A percentile compares a stretch with the other conserved stretches of the same genome.
These are phyloP conservation scores for Myopa tessellatipennis DNA, from an alignment of 2,888 invertebrate genomes.

Conservation along the genomic window DNA sequence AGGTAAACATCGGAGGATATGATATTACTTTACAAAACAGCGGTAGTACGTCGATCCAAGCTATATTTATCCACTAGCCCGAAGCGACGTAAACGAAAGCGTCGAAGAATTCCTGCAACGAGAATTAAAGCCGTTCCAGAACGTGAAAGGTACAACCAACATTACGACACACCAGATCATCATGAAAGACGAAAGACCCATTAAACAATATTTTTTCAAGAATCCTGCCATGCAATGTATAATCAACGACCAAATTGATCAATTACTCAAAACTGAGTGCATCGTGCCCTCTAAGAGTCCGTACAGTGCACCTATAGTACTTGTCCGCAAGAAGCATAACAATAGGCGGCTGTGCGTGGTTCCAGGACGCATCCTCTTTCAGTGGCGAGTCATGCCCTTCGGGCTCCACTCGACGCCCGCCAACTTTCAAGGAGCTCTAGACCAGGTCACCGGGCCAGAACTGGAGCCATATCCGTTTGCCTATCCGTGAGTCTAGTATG, in stretches of 20 bases:
- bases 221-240: slow-evolving; percentile 38
- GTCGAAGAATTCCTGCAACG: slow-evolving; percentile 15
- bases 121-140: slow-evolving; percentile 23
- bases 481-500: too few relatives aligned
- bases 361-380: too few relatives aligned
- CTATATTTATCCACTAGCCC: background rate
- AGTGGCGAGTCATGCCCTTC: too few relatives aligned
- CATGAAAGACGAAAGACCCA: slow-evolving; percentile 24
- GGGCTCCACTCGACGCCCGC: too few relatives aligned
- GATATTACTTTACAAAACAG: background rate
- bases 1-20: background rate
- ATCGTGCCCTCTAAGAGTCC: slow-evolving; percentile 27
- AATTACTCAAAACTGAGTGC: slow-evolving; percentile 1
- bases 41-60: background rate
- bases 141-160: background rate
- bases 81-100: background rate
- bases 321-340: slow-evolving; percentile 26
- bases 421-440: too few relatives aligned
- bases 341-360: slow-evolving; percentile 34
- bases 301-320: slow-evolving; percentile 25
- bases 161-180: slow-evolving; percentile 14
- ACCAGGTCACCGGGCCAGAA: too few relatives aligned
- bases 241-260: slow-evolving; percentile 26
- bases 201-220: slow-evolving; percentile 25
- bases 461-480: too few relatives aligned